Base-by-base conservation (phyloP, 2,888 invertebrate genomes). In the Ormyrus thymus region DNA sequence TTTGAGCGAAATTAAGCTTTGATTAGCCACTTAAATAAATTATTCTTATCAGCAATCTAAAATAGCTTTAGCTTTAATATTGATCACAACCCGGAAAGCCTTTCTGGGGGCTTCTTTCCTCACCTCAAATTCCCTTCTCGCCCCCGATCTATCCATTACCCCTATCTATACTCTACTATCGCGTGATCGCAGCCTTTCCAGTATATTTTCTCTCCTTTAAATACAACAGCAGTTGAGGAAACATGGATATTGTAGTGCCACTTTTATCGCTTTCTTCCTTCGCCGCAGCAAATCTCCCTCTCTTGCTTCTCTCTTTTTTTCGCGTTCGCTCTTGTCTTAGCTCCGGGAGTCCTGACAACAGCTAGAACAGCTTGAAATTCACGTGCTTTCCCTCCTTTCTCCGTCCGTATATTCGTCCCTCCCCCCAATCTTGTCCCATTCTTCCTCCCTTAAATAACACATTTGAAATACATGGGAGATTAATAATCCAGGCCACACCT, bases 391-490 rank as follows among this genome's bases (percentile, higher is more conserved):
- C 29, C 29, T 29, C 29, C 29, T 29, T 29, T 29, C 29, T 29
- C 29, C 29, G 29, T 29, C 29, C 29, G 29, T 29, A 29, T 29
- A 29, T 29, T 29, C 29, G 29, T 29, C 29, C 29, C 29, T 29
- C 29, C 29, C 29, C 29, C 29, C 29, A 29, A 4, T 29, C 29
- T 29, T 29, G 79, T 81, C 66, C 80, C 76, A 73, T 78, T 71
- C 58, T 46, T 66, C 61, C 51, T 50, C 72, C 68, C 80, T 77
- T 78, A 81, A 84, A 83, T 82, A 83, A 83, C 82, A 80, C 79
- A 82, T 81, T 79, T 73, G 64, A 70, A 78, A 81, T 82, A 81
- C 73, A 71, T 78, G 78, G 62, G 58, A 81, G 78, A 82, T 82
- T 81, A 83, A 82, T 70, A 81, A 79, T 72, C 71, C 46, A 77